Conservation (phyloP, 2,797 vertebrate species). For the Emys orbicularis region DNA sequence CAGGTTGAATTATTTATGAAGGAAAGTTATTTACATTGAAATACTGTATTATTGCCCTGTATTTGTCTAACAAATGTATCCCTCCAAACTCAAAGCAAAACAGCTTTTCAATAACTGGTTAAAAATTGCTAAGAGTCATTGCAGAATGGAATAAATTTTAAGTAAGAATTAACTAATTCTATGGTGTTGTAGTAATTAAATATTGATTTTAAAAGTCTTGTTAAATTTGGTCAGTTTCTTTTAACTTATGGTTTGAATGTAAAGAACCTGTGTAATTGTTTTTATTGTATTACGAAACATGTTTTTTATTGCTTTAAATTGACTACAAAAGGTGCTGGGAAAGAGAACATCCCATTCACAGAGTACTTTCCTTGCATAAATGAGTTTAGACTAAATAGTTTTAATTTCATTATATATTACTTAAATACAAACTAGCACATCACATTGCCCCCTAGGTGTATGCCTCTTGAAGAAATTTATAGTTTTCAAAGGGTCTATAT, state of each 20-base stretch:
- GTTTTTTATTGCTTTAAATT: not conserved
- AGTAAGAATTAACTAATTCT: not conserved
- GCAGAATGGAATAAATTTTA: not conserved
- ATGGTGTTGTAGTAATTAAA: not conserved
- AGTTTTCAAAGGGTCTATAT: not conserved
- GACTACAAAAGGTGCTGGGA: rapidly evolving
- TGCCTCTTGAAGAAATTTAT: not conserved
- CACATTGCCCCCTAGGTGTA: not conserved
- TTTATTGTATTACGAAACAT: not conserved
- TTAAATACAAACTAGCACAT: not conserved
- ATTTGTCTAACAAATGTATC: slow-evolving; percentile 30
- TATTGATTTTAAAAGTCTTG: not conserved
- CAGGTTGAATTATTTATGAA: slow-evolving; percentile 59
- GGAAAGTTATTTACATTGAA: slow-evolving; percentile 56
- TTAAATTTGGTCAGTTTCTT: not conserved
- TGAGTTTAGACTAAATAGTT: not conserved
- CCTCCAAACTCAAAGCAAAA: not conserved
- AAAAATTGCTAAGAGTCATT: slow-evolving; percentile 7
- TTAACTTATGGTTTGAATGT: not conserved
- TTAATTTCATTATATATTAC: not conserved
- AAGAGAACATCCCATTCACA: not conserved
- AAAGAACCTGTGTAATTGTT: not conserved
- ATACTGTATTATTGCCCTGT: slow-evolving; percentile 6
- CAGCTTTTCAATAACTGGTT: not conserved
- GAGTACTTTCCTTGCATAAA: not conserved